Evolutionary conservation across 2,113 vertebrate species (phyloP), one percentile per base, ranked within the genome.

Genomic region (Podarcis muralis): DNA sequence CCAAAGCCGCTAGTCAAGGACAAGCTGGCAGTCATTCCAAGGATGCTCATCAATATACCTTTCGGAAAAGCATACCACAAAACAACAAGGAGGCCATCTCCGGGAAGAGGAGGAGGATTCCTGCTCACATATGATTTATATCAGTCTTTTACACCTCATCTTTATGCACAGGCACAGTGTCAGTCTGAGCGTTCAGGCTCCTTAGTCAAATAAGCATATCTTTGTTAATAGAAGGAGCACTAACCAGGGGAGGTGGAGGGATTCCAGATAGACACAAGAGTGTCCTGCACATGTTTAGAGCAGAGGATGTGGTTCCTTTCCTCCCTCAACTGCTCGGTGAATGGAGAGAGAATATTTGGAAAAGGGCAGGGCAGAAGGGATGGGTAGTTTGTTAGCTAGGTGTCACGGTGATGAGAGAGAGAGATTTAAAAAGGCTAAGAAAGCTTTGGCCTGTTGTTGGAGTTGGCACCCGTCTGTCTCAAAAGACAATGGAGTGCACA

Each of bases 1-100:
- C 68, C 88, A 3, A 88, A 81, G 35, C 57, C 74, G 80, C 15
- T 93, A 94, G 93, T 88, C 69, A 74, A 91, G 72, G 90, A 48
- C 15, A 87, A 13, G 30, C 74, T 57, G 57, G 48, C 76, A 85
- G 23, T 43, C 83, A 71, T 77, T 90, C 66, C 92, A 93, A 94
- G 86, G 84, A 87, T 83, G 74, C 40, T 88, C 84, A 88, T 6
- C 90, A 68, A 43, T 1, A 6, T 32, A 90, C 65, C 90, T 90
- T 83, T 30, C 30, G 12, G 32, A 0, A 43, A 92, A 84, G 35
- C 5, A 40, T 32, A 79, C 90, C 91, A 20, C 0, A 83, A 37
- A 71, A 80, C 7, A 1, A 2, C 68, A 90, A 18, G 0, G 43
- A n/a, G 15, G 80, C 15, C 37, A 37, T 59, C 20, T 77, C 48